phyloP scores from a whole-genome alignment of 2,888 invertebrate genomes.

The Monochamus alternatus region DNA sequence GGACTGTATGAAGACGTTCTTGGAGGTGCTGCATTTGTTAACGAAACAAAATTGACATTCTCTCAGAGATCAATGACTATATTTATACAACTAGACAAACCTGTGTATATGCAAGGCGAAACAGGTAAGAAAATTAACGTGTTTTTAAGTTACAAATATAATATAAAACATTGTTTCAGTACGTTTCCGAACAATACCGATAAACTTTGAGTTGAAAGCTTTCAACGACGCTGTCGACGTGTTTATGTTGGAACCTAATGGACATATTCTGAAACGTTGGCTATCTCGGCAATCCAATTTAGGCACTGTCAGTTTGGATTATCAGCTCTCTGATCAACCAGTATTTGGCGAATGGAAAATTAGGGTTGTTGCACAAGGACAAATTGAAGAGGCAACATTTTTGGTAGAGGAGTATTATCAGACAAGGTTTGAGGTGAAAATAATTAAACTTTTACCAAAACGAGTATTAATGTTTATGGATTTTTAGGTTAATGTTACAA shows the following conservation, averaged over 20 bases:
- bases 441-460: background rate
- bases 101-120: slow-evolving; percentile 94
- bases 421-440: slow-evolving; percentile 84
- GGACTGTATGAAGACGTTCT: slow-evolving; percentile 80
- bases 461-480: background rate
- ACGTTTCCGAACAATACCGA: slow-evolving; percentile 92
- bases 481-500: slow-evolving; percentile 87
- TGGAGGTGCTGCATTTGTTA: slow-evolving; percentile 91
- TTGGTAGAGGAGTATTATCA: slow-evolving; percentile 96
- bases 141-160: too few relatives aligned
- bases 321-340: slow-evolving; percentile 93
- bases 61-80: slow-evolving; percentile 95
- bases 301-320: slow-evolving; percentile 94
- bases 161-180: slow-evolving; percentile 72
- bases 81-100: slow-evolving; percentile 95
- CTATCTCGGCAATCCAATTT: slow-evolving; percentile 93
- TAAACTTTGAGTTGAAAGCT: slow-evolving; percentile 92
- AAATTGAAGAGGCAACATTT: slow-evolving; percentile 89
- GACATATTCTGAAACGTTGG: slow-evolving; percentile 93
- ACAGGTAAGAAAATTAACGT: slow-evolving; percentile 73
- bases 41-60: slow-evolving; percentile 89
- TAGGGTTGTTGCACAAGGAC: slow-evolving; percentile 90
- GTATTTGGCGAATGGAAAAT: slow-evolving; percentile 94
- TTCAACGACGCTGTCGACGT: slow-evolving; percentile 94
- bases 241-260: slow-evolving; percentile 91